A percentile compares a stretch with the other conserved stretches of the same genome.
Conservation (phyloP, 2,888 invertebrate genomes). For the Xylocampa areola region DNA sequence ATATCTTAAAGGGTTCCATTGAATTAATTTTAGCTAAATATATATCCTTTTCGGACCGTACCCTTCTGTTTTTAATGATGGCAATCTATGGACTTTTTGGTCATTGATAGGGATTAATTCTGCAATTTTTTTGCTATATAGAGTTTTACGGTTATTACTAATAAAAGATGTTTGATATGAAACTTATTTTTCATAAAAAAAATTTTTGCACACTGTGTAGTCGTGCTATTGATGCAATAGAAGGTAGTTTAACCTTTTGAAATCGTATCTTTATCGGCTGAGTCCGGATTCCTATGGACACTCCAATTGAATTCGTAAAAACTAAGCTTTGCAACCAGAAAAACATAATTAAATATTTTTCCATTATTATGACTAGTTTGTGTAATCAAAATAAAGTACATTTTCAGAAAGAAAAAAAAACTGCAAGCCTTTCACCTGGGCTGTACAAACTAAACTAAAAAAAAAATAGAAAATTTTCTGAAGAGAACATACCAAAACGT, state of each 20-base stretch:
- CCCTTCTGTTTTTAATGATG: constrained; percentile 49
- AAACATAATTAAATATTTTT: no score
- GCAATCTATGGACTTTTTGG: constrained; percentile 39
- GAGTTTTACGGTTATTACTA: not conserved
- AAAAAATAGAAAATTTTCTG: no score
- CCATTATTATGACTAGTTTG: no score
- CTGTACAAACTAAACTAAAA: no score
- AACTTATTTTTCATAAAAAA: constrained; percentile 1
- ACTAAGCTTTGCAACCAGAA: no score
- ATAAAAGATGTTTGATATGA: constrained; percentile 9
- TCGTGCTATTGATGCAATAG: not conserved
- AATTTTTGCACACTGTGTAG: not conserved
- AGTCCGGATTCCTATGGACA: no score
- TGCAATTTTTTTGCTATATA: constrained; percentile 18
- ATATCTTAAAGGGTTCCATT: constrained; percentile 51
- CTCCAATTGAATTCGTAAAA: no score
- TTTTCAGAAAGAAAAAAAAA: no score
- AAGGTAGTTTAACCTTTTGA: not conserved
- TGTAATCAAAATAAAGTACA: no score
- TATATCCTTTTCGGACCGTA: constrained; percentile 36
- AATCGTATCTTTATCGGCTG: not conserved
- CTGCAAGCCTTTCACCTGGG: no score
- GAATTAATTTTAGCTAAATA: constrained; percentile 55
- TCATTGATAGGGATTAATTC: constrained; percentile 4
- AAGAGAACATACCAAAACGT: no score